A percentile compares a stretch with the other conserved stretches of the same genome.
Evolutionary conservation across 2,888 invertebrate species (phyloP).

Genomic region (Pterostichus madidus): DNA sequence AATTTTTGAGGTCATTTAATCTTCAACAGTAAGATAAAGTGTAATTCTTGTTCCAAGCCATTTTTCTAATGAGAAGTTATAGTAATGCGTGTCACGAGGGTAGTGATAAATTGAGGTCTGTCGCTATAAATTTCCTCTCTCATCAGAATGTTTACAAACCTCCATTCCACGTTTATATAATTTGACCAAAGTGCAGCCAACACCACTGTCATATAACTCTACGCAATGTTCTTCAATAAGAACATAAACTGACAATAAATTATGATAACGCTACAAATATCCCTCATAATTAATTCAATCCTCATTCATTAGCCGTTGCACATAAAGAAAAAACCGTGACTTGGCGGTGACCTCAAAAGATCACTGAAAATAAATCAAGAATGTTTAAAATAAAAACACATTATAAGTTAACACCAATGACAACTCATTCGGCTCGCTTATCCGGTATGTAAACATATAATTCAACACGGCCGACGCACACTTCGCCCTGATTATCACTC

Average conservation of each 20-base stretch:
- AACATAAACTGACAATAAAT: constrained; percentile 46
- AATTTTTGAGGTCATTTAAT: constrained; percentile 48
- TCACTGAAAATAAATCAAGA: constrained; percentile 64
- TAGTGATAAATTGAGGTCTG: constrained; percentile 35
- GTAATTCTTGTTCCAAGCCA: constrained; percentile 26
- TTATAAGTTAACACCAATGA: constrained; percentile 61
- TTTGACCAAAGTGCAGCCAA: constrained; percentile 34
- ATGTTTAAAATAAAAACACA: constrained; percentile 59
- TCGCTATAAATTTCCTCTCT: constrained; percentile 28
- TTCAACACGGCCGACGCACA: constrained; percentile 58
- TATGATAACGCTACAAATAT: constrained; percentile 50
- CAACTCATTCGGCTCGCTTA: constrained; percentile 59
- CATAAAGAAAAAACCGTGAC: constrained; percentile 25
- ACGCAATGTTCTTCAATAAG: constrained; percentile 39
- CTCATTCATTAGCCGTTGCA: constrained; percentile 10
- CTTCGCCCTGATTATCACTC: constrained; percentile 62
- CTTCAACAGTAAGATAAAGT: constrained; percentile 46
- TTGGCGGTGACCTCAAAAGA: constrained; percentile 62
- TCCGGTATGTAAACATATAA: constrained; percentile 66
- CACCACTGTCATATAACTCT: constrained; percentile 38
- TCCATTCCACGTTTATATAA: constrained; percentile 31
- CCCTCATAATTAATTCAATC: constrained; percentile 49
- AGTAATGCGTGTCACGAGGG: constrained; percentile 38
- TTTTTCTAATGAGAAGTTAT: constrained; percentile 49
- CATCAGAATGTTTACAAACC: constrained; percentile 54